Evolutionary conservation across 2,888 invertebrate genomes (phyloP), one percentile per base, ranked within the genome.

Genomic region (Bombyx huttoni): DNA sequence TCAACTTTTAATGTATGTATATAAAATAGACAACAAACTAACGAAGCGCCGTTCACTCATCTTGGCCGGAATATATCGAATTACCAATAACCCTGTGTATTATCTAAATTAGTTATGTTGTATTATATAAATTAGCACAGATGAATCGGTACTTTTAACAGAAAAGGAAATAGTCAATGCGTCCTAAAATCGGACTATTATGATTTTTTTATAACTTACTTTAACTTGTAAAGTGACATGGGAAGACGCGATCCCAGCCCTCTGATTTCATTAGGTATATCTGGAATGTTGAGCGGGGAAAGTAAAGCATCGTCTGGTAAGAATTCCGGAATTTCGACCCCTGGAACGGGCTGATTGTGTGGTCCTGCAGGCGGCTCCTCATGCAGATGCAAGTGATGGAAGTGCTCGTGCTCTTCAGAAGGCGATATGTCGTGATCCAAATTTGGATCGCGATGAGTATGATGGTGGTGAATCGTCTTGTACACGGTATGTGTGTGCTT

Each of bases 401-500:
- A 84, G 54, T 89, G 89, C 54, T 89, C 89, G 59, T 89, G 89
- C 49, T 86, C 86, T 45, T 89, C 88, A 0, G 71, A 55, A 0
- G 80, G 72, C 0, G 78, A 61, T 5, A 67, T 59, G 1, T 55
- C 64, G 55, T 75, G 78, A 47, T 77, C 75, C 34, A 68, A 58
- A 34, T 63, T 70, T 1, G 73, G 71, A 3, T 82, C 84, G 56
- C 76, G 82, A 53, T 82, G 76, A 0, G 75, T 75, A 62, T 89
- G 85, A 57, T 90, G 83, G 56, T 91, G 91, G 49, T 92, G 91
- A 46, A 93, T 83, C 0, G 92, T 91, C 71, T 92, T 93, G 78
- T 91, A 92, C n/a, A 93, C 88, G 0, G 92, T 93, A 69, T 93
- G 93, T 0, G 92, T 92, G 68, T 93, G 93, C 62, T 92, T 92